Evolutionary conservation across 2,888 invertebrate species (phyloP), one percentile per base, ranked within the genome.

Genomic region (Aradus depressus): DNA sequence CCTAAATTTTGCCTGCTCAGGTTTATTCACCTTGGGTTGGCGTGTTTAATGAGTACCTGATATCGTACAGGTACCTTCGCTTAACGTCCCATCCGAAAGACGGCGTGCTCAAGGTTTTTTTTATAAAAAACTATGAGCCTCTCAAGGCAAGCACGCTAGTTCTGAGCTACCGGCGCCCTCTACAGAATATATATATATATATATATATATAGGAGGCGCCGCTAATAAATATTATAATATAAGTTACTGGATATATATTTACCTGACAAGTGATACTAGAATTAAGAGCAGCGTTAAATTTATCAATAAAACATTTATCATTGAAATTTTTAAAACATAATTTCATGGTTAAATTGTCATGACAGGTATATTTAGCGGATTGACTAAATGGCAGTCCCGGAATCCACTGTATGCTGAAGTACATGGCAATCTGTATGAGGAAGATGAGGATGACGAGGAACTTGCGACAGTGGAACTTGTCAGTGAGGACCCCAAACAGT

Each of bases 391-490:
- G 54, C 12, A 52, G 25, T 4, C 26, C 21, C 2, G 54, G 51
- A 3, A 45, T 16, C 52, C 51, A 54, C 12, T 54, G 51, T 6
- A 42, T 47, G 16, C 18, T 12, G 18, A 54, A 52, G 3, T 25
- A 34, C n/a, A 34, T 23, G 16, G 37, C 22, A 3, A 43, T 5
- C 12, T 49, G 44, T 18, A 45, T 12, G 4, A 41, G 8, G 19
- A 52, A 41, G 6, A 52, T 8, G 21, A 32, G 21, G 12, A 54
- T 32, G 31, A 52, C 28, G n/a, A 52, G 34, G n/a, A 14, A 14
- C 32, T 61, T 75, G 76, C 51, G 60, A 19, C 43, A 38, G n/a
- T 41, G 32, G 14, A 51, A 51, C 35, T 56, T 56, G 31, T 56
- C 56, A 8, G 53, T 51, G 14, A 56, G 14, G 26, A 44, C 43